Conservation (phyloP, 2,888 invertebrate genomes). For the Schrankia costaestrigalis region DNA sequence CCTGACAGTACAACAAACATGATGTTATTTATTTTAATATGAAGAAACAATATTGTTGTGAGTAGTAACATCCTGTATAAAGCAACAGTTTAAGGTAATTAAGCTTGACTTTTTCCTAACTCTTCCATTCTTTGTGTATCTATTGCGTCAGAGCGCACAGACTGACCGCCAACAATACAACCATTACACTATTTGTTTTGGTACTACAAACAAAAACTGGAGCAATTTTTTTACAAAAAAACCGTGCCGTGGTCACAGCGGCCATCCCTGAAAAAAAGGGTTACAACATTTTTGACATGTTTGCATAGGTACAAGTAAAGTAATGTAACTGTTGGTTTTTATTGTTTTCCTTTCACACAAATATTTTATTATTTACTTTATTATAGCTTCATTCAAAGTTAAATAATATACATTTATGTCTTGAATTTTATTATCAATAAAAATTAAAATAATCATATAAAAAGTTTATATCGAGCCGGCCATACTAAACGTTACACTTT, state of each 20-base stretch:
- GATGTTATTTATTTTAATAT: too few relatives aligned
- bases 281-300: slow-evolving; percentile 36
- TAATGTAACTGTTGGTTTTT: slow-evolving; percentile 25
- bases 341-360: slow-evolving; percentile 7
- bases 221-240: slow-evolving; percentile 43
- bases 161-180: slow-evolving; percentile 33
- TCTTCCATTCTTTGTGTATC: slow-evolving; percentile 44
- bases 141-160: slow-evolving; percentile 42
- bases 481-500: slow-evolving; percentile 16
- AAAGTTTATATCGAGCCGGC: slow-evolving; percentile 21
- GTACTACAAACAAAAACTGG: slow-evolving; percentile 56
- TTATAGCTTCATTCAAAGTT: slow-evolving; percentile 8
- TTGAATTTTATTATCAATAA: slow-evolving; percentile 20
- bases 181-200: slow-evolving; percentile 52
- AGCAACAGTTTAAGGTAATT: slow-evolving; percentile 38
- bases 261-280: slow-evolving; percentile 40
- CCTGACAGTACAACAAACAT: too few relatives aligned
- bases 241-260: slow-evolving; percentile 26
- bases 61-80: slow-evolving; percentile 42
- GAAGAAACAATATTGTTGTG: slow-evolving; percentile 4
- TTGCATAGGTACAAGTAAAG: slow-evolving; percentile 42
- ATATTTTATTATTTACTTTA: slow-evolving; percentile 17
- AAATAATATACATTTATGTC: slow-evolving; percentile 12
- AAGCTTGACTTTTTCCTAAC: slow-evolving; percentile 58
- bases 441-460: slow-evolving; percentile 24